Percentiles rank a stretch among this genome's conserved stretches.
Evolutionary conservation across 2,113 vertebrate species (phyloP).

Genomic region (Globicephala melas): DNA sequence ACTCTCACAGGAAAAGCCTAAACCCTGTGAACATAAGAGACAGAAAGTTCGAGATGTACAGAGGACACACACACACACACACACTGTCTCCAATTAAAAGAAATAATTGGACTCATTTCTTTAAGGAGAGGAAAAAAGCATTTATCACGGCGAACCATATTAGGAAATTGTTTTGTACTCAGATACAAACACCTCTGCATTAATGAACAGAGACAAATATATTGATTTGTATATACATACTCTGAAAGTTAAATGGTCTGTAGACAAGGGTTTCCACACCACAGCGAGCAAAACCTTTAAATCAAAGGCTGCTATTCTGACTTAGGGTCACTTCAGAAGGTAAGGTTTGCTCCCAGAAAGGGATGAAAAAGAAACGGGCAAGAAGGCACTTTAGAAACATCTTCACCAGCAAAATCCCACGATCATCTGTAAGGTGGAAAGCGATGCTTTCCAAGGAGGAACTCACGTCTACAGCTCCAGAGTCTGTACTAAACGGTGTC

Average conservation of each 20-base stretch:
- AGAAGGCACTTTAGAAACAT: not conserved
- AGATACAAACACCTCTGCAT: slow-evolving; percentile 48
- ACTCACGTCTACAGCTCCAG: not conserved
- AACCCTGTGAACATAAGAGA: slow-evolving; percentile 71
- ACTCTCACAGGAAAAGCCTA: slow-evolving; percentile 74
- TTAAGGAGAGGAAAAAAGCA: slow-evolving; percentile 18
- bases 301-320: slow-evolving; percentile 36
- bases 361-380: not conserved
- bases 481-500: rapidly evolving
- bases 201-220: slow-evolving; percentile 58
- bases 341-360: not conserved
- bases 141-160: slow-evolving; percentile 54
- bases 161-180: slow-evolving; percentile 56
- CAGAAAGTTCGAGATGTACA: slow-evolving; percentile 13
- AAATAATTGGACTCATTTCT: slow-evolving; percentile 65
- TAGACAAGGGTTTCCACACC: slow-evolving; percentile 62
- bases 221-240: slow-evolving; percentile 52
- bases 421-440: rapidly evolving
- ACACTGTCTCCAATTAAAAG: slow-evolving; percentile 68
- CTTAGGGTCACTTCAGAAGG: slow-evolving; percentile 20
- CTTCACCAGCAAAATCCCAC: not conserved
- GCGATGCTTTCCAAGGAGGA: not conserved
- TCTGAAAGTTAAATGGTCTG: slow-evolving; percentile 56
- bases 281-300: slow-evolving; percentile 28
- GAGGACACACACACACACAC: slow-evolving; percentile 14